phyloP scores from a whole-genome alignment of 2,888 invertebrate species.

The Encarsia formosa region DNA sequence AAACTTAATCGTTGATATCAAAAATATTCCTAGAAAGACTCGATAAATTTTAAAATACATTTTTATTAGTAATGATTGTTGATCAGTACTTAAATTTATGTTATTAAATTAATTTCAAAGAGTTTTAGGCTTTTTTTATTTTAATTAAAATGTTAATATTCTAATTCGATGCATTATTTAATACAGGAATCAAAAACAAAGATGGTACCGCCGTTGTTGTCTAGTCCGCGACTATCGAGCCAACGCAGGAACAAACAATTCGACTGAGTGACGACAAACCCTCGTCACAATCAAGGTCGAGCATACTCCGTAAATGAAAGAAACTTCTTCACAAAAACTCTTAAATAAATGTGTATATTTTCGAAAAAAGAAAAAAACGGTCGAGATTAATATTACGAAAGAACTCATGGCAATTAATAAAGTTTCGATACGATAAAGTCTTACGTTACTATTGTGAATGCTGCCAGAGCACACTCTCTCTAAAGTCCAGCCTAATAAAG shows the following conservation, averaged over 20 bases:
- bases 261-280: slow-evolving; percentile 23
- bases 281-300: slow-evolving; percentile 13
- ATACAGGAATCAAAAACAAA: slow-evolving; percentile 10
- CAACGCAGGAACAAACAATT: slow-evolving; percentile 26
- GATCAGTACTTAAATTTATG: too few relatives aligned
- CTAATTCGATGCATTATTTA: neutral
- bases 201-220: slow-evolving; percentile 31
- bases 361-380: neutral
- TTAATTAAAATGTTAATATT: too few relatives aligned
- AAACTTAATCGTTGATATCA: too few relatives aligned
- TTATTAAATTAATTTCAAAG: too few relatives aligned
- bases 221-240: slow-evolving; percentile 34
- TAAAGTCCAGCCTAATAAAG: slow-evolving; percentile 15
- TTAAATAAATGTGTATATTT: slow-evolving; percentile 12
- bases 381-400: neutral
- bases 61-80: too few relatives aligned
- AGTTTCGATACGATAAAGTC: slow-evolving; percentile 15
- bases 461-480: slow-evolving; percentile 4
- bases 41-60: too few relatives aligned
- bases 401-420: slow-evolving; percentile 3
- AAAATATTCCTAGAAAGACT: too few relatives aligned
- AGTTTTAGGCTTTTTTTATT: too few relatives aligned
- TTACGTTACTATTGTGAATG: slow-evolving; percentile 9
- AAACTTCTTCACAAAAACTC: slow-evolving; percentile 19
- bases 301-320: slow-evolving; percentile 11